phyloP scores from a whole-genome alignment of 2,888 invertebrate genomes.

The Drosophila anomalata region DNA sequence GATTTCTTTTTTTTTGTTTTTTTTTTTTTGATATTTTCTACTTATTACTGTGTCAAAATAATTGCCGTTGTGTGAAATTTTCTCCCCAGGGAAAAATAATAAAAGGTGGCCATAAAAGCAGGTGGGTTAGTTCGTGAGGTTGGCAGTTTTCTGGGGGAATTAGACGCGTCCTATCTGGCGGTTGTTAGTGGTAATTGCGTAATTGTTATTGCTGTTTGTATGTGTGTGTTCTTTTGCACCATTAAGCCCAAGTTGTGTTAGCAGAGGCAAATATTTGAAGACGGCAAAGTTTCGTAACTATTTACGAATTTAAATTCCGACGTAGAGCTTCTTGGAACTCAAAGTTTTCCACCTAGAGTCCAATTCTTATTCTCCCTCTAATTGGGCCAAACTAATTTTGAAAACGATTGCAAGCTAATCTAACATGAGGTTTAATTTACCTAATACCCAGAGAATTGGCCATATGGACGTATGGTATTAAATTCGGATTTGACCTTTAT shows the following conservation, averaged over 20 bases:
- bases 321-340: neutral
- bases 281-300: slow-evolving; percentile 5
- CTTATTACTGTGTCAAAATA: slow-evolving; percentile 68
- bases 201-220: slow-evolving; percentile 56
- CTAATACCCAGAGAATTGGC: neutral
- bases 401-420: neutral
- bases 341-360: neutral
- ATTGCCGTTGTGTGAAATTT: slow-evolving; percentile 60
- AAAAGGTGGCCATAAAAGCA: slow-evolving; percentile 12
- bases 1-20: neutral
- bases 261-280: slow-evolving; percentile 37
- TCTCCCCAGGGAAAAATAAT: slow-evolving; percentile 3
- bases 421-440: neutral
- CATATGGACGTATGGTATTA: slow-evolving; percentile 7
- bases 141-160: slow-evolving; percentile 15
- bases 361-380: too few species aligned
- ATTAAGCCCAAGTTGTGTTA: slow-evolving; percentile 52
- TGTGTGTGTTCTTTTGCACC: slow-evolving; percentile 21
- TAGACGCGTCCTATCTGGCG: slow-evolving; percentile 6
- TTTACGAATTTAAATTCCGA: neutral
- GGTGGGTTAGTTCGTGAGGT: slow-evolving; percentile 39
- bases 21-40: slow-evolving; percentile 12
- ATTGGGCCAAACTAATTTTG: neutral
- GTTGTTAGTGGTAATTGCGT: slow-evolving; percentile 60
- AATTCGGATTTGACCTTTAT: slow-evolving; percentile 15